Conservation (phyloP, 2,113 vertebrate genomes). For the Leptocoma aspasia region DNA sequence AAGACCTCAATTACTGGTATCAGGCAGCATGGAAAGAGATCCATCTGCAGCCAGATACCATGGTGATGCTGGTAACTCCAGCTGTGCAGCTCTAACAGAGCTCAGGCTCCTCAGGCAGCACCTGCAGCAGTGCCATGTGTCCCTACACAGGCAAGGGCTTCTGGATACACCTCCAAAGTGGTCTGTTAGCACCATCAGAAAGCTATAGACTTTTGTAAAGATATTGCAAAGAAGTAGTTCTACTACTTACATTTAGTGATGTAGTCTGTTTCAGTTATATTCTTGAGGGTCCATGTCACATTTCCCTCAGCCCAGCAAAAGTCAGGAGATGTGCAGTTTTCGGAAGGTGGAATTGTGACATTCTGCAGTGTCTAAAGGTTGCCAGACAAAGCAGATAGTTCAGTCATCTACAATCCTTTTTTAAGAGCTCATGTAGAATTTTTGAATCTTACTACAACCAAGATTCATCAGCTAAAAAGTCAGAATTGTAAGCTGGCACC, state of each 20-base stretch:
- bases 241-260: constrained; percentile 82
- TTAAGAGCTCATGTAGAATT: neutral
- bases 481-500: neutral
- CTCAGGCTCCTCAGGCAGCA: neutral
- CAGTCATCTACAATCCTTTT: neutral
- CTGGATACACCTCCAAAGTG: neutral
- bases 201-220: neutral
- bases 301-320: constrained; percentile 77
- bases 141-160: rapidly evolving
- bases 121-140: neutral
- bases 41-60: neutral
- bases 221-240: neutral
- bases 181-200: neutral
- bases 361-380: constrained; percentile 79
- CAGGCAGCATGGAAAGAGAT: constrained; percentile 21
- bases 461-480: neutral
- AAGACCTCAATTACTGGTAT: neutral
- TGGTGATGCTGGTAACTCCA: neutral
- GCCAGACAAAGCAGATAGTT: neutral
- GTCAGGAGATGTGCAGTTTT: constrained; percentile 71
- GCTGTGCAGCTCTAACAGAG: neutral
- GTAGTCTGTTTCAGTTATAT: constrained; percentile 68
- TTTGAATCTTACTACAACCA: neutral
- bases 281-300: constrained; percentile 73
- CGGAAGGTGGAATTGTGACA: constrained; percentile 70